These are phyloP conservation scores for Anoplolepis gracilipes DNA, from an alignment of 1,140 invertebrate species.

Conservation along the genomic window DNA sequence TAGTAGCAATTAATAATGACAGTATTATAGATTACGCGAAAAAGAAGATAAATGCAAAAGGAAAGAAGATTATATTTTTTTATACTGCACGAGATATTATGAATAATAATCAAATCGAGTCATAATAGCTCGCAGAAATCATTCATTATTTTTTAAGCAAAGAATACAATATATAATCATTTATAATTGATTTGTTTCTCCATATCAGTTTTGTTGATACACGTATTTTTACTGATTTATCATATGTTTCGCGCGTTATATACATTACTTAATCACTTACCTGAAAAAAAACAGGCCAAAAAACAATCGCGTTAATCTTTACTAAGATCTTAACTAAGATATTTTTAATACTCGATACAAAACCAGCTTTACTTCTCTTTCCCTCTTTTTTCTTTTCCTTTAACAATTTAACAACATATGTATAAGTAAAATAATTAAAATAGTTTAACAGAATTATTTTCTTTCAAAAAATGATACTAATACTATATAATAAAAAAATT, in stretches of 20 bases:
- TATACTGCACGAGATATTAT: not conserved
- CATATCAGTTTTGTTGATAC: not conserved
- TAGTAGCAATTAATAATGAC: not conserved
- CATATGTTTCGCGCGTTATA: not conserved
- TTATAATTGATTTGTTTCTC: not conserved
- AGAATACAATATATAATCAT: not conserved
- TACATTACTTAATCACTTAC: not conserved
- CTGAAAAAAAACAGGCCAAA: not conserved
- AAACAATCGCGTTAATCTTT: not conserved
- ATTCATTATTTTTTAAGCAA: constrained; percentile 7
- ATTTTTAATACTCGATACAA: not conserved
- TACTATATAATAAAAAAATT: not conserved
- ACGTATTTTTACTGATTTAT: not conserved
- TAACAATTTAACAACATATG: no score
- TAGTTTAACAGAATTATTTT: not conserved
- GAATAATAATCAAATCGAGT: not conserved
- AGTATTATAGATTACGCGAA: constrained; percentile 9
- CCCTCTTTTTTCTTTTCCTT: no score
- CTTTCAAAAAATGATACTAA: not conserved
- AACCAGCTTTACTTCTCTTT: not conserved
- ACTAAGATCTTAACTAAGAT: not conserved
- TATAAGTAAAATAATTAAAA: not conserved
- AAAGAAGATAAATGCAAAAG: not conserved
- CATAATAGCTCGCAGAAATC: not conserved
- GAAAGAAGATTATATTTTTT: not conserved